Percentiles rank a stretch among this genome's conserved stretches.
These are phyloP conservation scores for Ephydatia muelleri DNA, from an alignment of 37 sponge, comb jelly and placozoan species.

Conservation along the genomic window DNA sequence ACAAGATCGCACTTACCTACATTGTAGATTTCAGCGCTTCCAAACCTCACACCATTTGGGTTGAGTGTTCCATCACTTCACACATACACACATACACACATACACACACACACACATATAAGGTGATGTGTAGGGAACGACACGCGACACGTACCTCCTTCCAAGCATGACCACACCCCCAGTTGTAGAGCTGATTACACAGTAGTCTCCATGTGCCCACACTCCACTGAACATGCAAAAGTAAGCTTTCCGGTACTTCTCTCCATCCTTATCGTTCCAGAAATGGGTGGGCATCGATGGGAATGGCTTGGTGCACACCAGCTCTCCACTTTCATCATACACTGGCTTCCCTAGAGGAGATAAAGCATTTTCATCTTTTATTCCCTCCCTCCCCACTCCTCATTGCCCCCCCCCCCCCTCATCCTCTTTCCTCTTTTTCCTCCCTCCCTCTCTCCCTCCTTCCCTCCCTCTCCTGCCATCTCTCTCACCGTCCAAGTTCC, in stretches of 20 bases:
- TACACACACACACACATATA: not conserved
- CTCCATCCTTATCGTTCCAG: constrained; percentile 89
- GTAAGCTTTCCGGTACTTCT: constrained; percentile 95
- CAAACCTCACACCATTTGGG: constrained; percentile 96
- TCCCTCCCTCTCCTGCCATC: not conserved
- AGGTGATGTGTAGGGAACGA: not conserved
- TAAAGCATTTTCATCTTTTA: not conserved
- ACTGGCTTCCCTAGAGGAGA: constrained; percentile 74
- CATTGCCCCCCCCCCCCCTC: too few species aligned
- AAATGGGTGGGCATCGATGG: constrained; percentile 97
- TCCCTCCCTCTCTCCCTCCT: not conserved
- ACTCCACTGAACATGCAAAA: constrained; percentile 82
- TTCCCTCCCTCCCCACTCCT: too few species aligned
- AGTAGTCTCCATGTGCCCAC: constrained; percentile 98
- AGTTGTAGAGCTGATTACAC: constrained; percentile 76
- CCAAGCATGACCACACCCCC: constrained; percentile 97
- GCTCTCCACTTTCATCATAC: constrained; percentile 85
- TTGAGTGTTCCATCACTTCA: constrained; percentile 95
- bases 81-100: not conserved
- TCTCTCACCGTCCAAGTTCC: constrained; percentile 72
- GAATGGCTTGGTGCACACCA: constrained; percentile 94
- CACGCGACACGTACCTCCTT: constrained; percentile 60
- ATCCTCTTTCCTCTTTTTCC: not conserved
- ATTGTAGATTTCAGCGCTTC: constrained; percentile 97
- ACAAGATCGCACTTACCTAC: constrained; percentile 57